Base-by-base conservation (phyloP, 53 echinoderm and acorn worm genomes). In the Holothuria leucospilota region DNA sequence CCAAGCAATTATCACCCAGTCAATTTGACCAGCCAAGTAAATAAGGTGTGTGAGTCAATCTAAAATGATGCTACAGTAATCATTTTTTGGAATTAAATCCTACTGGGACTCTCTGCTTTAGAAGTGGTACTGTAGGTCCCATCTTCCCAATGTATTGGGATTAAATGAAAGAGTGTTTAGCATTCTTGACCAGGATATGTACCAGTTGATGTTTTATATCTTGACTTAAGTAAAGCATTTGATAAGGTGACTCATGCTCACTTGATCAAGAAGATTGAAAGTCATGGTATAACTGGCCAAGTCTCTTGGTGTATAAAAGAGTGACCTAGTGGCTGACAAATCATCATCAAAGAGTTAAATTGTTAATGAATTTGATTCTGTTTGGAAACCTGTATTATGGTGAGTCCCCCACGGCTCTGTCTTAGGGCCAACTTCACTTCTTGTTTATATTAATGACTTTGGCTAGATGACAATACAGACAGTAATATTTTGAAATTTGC, bases 121-220 rank as follows among this genome's bases (percentile, higher is more conserved):
- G 49, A 58, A 84, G 49, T 28, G 82, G n/a, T n/a, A n/a, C n/a
- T n/a, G 82, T 6, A 82, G 82, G 61, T 82, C 82, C 40, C 61
- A 62, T 27, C 60, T 82, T 7, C 62, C 82, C 18, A 82, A 82
- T 29, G 0, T 82, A 82, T 29, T 82, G 27, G 63, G 10, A 5
- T 82, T 59, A 20, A 29, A 61, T 30, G 82, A 60, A 59, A 42
- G 42, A 6, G 5, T 42, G 42, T 6, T 9, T 9, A 42, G 42
- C 42, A 42, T 42, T 42, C 42, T 42, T 42, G 9, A 42, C 9
- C 5, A 42, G 42, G 42, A 42, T 42, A 42, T n/a, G n/a, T 24
- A 70, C 34, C 70, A 30, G 42, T 42, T 42, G 42, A 42, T 42
- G 9, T 70, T 30, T 20, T 8, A 21, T 63, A 63, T 13, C 63